phyloP scores from a whole-genome alignment of 2,113 vertebrate species.

The Elanus axillaris region DNA sequence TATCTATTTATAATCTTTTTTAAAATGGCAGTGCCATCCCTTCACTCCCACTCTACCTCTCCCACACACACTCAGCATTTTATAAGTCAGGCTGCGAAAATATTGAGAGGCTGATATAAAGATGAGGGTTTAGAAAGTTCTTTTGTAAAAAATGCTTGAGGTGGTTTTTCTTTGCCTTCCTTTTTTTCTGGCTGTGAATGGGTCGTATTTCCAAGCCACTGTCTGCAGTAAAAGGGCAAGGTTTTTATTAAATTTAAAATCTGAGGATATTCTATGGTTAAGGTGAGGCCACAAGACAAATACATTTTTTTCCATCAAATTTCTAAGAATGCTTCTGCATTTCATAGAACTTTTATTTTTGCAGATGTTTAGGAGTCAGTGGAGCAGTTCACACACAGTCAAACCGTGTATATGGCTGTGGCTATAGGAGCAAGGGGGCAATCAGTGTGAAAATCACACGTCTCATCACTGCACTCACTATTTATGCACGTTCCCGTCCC shows the following conservation, averaged over 20 bases:
- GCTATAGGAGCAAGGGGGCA: neutral
- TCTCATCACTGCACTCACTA: neutral
- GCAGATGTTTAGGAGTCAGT: neutral
- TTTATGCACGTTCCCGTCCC: neutral
- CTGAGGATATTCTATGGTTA: neutral
- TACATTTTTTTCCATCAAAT: neutral
- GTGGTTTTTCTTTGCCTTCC: neutral
- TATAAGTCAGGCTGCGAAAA: conserved; percentile 50
- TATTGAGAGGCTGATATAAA: neutral
- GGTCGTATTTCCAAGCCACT: neutral
- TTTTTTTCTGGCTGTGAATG: neutral
- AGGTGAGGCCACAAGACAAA: neutral
- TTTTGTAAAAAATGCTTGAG: neutral
- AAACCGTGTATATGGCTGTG: neutral
- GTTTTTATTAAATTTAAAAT: neutral
- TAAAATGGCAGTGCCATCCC: conserved; percentile 3
- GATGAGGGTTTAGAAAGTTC: neutral
- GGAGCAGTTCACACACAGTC: neutral
- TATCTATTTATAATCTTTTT: conserved; percentile 25
- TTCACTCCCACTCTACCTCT: conserved; percentile 6
- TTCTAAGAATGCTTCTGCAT: neutral
- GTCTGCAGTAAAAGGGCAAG: neutral
- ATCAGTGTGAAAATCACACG: neutral
- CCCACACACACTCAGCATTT: conserved; percentile 27
- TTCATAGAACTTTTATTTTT: neutral